phyloP scores from a whole-genome alignment of 1,140 invertebrate species.

The Bombus difficillimus region DNA sequence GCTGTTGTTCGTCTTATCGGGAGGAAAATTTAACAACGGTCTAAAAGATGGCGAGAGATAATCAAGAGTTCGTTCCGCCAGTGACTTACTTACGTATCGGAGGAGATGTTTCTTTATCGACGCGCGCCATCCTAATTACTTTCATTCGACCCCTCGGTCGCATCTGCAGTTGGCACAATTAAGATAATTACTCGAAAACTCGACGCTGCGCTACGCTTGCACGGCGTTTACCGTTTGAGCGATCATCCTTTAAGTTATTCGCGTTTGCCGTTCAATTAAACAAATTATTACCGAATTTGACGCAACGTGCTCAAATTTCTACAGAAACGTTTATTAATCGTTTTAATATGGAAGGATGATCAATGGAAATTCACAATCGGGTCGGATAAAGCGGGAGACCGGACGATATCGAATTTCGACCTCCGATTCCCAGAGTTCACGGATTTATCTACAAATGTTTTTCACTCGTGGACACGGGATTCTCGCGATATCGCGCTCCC shows the following conservation, averaged over 20 bases:
- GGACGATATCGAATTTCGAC: not conserved
- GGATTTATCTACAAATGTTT: not conserved
- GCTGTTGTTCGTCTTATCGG: too few relatives aligned
- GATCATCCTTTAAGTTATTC: not conserved
- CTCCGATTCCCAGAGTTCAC: not conserved
- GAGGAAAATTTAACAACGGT: too few relatives aligned
- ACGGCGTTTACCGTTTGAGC: not conserved
- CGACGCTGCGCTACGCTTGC: slow-evolving; percentile 15
- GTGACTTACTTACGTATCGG: too few relatives aligned
- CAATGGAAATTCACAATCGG: not conserved
- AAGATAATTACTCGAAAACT: slow-evolving; percentile 17
- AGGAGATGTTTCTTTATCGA: not conserved
- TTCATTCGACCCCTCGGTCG: not conserved
- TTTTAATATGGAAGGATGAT: not conserved
- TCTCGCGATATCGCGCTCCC: not conserved
- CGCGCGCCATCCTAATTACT: not conserved
- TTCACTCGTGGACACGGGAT: not conserved
- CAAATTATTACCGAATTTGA: not conserved
- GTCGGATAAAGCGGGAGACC: not conserved
- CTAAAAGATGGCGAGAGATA: too few relatives aligned
- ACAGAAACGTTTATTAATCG: not conserved
- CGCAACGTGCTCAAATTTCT: not conserved
- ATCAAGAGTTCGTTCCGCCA: too few relatives aligned
- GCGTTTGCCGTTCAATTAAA: not conserved
- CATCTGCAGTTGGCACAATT: slow-evolving; percentile 11